Conservation (phyloP, 1,140 invertebrate genomes). For the Meloidogyne chitwoodi region DNA sequence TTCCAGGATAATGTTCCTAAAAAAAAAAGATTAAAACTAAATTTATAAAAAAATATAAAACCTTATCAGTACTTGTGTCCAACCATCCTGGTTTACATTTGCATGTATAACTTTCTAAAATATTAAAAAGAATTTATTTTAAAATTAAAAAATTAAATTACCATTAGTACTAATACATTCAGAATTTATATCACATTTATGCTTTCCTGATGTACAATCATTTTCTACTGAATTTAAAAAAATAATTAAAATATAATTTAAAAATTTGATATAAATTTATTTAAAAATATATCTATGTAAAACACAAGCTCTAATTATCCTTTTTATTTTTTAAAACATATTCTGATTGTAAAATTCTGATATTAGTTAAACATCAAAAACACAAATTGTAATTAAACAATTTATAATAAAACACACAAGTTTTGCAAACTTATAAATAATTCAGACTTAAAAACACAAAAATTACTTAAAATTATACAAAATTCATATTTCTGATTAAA, state of each 20-base stretch:
- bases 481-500: too few species aligned
- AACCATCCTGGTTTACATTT: conserved; percentile 57
- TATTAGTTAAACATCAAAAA: too few species aligned
- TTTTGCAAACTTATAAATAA: too few species aligned
- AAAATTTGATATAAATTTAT: too few species aligned
- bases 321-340: too few species aligned
- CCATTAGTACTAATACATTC: conserved; percentile 58
- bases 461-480: too few species aligned
- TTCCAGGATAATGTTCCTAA: conserved; percentile 44
- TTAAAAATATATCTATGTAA: too few species aligned
- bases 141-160: not conserved
- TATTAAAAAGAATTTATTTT: not conserved
- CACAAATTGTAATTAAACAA: too few species aligned
- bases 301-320: too few species aligned
- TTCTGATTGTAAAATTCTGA: too few species aligned
- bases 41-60: not conserved
- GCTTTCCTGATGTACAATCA: conserved; percentile 54
- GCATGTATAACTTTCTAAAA: conserved; percentile 59
- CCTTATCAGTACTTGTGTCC: conserved; percentile 50
- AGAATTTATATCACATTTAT: conserved; percentile 60
- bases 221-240: conserved; percentile 44
- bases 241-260: not conserved
- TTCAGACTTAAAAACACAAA: too few species aligned
- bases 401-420: too few species aligned
- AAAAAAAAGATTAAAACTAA: not conserved